Conservation (phyloP, 2,888 invertebrate species). For the Drosophila tripunctata region DNA sequence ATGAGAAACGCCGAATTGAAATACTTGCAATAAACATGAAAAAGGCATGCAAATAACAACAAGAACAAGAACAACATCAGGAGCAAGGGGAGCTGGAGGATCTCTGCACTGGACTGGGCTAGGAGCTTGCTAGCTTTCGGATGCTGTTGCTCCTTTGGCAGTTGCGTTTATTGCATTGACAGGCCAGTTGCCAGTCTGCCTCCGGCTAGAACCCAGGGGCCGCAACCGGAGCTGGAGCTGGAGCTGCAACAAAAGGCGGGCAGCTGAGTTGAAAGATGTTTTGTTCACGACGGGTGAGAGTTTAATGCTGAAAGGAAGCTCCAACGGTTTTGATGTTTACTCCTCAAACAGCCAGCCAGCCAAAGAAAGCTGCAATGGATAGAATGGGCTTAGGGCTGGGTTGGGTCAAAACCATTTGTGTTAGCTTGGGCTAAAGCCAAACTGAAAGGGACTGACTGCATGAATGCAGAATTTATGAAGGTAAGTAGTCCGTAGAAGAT, state of each 20-base stretch:
- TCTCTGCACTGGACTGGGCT: conserved; percentile 31
- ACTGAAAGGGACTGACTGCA: background rate
- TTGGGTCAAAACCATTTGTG: conserved; percentile 3
- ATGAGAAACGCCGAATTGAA: conserved; percentile 68
- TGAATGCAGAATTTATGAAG: conserved; percentile 7
- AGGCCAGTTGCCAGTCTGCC: conserved; percentile 49
- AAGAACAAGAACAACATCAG: conserved; percentile 13
- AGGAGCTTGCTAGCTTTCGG: conserved; percentile 25
- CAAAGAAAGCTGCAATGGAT: conserved; percentile 10
- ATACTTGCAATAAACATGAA: conserved; percentile 77
- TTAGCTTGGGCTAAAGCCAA: conserved; percentile 15
- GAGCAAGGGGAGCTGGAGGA: background rate
- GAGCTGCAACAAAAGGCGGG: conserved; percentile 43
- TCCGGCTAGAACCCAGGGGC: conserved; percentile 32
- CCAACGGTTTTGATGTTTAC: conserved; percentile 33
- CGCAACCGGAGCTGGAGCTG: conserved; percentile 3
- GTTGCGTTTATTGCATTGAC: conserved; percentile 75
- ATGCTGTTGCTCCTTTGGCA: conserved; percentile 61
- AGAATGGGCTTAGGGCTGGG: background rate
- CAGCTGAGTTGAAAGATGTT: conserved; percentile 39
- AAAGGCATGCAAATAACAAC: conserved; percentile 54
- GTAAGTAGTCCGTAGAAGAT: background rate
- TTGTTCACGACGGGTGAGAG: conserved; percentile 43
- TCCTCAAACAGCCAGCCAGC: conserved; percentile 15
- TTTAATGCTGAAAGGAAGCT: conserved; percentile 43